Conservation (phyloP, 2,797 vertebrate species). For the Siniperca obscura region DNA sequence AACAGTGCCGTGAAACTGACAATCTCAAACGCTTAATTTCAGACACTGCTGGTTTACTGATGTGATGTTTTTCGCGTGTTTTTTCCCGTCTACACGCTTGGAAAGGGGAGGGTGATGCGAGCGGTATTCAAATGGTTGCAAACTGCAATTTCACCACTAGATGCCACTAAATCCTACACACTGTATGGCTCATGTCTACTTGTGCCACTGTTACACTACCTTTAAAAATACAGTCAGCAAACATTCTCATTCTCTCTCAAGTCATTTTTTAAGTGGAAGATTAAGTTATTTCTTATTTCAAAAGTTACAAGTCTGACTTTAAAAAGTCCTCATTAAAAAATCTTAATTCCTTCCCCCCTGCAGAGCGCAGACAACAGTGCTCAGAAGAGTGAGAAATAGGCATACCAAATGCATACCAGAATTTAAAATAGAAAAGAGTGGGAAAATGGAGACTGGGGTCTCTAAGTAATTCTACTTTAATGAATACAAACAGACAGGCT, state of each 20-base stretch:
- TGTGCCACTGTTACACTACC: too few species aligned
- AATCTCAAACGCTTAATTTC: too few species aligned
- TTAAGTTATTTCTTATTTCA: not conserved
- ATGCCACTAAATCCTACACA: too few species aligned
- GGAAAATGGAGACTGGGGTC: constrained; percentile 35
- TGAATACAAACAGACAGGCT: constrained; percentile 74
- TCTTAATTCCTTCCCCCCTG: not conserved
- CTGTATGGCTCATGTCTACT: too few species aligned
- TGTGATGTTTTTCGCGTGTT: too few species aligned
- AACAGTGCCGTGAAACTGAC: too few species aligned
- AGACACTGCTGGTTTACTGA: too few species aligned
- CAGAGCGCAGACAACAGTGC: not conserved
- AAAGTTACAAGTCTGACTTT: not conserved
- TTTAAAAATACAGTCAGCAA: not conserved
- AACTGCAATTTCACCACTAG: too few species aligned
- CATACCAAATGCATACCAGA: constrained; percentile 11
- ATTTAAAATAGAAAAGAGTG: constrained; percentile 39
- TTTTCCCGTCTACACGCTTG: too few species aligned
- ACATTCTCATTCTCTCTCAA: not conserved
- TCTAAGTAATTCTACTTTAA: constrained; percentile 72
- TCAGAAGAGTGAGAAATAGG: not conserved
- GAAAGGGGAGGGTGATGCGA: too few species aligned
- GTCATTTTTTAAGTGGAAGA: not conserved
- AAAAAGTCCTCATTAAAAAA: not conserved
- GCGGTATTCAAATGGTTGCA: too few species aligned